Base-by-base conservation (phyloP, 2,797 vertebrate species). In the Amblyopsis hoosieri region DNA sequence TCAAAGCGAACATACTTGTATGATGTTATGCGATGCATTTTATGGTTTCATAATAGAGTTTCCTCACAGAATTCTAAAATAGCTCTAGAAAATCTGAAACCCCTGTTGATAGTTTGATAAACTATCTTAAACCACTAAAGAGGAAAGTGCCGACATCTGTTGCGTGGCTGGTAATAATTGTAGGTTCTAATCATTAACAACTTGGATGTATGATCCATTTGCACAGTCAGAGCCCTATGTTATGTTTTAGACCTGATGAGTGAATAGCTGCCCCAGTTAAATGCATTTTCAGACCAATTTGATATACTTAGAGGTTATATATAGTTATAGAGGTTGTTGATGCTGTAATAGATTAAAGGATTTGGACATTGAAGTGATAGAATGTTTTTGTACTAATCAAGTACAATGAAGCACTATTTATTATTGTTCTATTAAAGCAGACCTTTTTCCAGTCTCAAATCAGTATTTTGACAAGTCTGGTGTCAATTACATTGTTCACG, bases 381-480 rank as follows among this genome's bases (percentile, higher is more conserved):
- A 9, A 42, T 23, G 9, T 42, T 42, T 8, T 42, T 42, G 72
- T 66, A 66, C 71, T 67, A 71, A 69, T 71, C 31, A 51, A 73
- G 66, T 76, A 65, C 54, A 78, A 78, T 75, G 76, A 80, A 86
- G 23, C 23, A 23, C 23, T 23, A 54, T 31, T 23, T 33, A 33
- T 33, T 12, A 83, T 78, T 66, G 77, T 72, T 79, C 70, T 13
- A 72, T 85, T 86, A 78, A 83, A 76, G 74, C 58, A 64, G 63
- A 70, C 70, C 1, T 84, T 85, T 86, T 86, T 14, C 83, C 86
- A 88, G 84, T 83, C 81, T 79, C 76, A 77, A 81, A 84, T 73
- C 81, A 78, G 66, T 72, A 78, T 78, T 75, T 86, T 23, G 23
- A 23, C 72, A 86, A 90, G 82, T 42, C 37, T 75, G 84, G 81